These are phyloP conservation scores for Monomorium pharaonis DNA, from an alignment of 1,140 invertebrate genomes.

Conservation along the genomic window DNA sequence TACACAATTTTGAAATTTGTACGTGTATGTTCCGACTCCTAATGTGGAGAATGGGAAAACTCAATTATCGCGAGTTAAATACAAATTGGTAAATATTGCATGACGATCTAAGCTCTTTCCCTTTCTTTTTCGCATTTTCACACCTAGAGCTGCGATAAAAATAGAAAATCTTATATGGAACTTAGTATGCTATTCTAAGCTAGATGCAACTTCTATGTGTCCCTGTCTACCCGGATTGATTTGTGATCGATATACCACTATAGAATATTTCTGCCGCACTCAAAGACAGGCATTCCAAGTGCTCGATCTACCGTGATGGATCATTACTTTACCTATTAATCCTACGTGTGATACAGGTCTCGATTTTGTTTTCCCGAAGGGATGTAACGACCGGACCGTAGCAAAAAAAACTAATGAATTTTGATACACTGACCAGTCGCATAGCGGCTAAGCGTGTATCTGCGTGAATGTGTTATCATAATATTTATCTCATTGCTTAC, in stretches of 20 bases:
- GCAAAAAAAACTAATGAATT: constrained; percentile 66
- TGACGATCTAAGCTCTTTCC: constrained; percentile 49
- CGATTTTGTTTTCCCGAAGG: constrained; percentile 63
- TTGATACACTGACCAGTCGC: constrained; percentile 31
- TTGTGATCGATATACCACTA: constrained; percentile 68
- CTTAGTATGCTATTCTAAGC: constrained; percentile 16
- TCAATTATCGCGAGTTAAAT: constrained; percentile 4
- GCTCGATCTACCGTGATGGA: constrained; percentile 72
- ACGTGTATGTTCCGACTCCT: neutral
- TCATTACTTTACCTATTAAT: constrained; percentile 75
- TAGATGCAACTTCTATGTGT: constrained; percentile 6
- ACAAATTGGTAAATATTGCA: neutral
- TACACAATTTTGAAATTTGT: constrained; percentile 46
- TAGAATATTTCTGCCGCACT: constrained; percentile 55
- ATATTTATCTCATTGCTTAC: constrained; percentile 33
- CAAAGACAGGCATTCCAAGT: constrained; percentile 69
- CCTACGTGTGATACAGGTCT: constrained; percentile 53
- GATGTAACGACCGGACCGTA: constrained; percentile 10
- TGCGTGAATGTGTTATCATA: constrained; percentile 4
- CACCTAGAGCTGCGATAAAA: constrained; percentile 58
- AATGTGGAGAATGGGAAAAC: constrained; percentile 7
- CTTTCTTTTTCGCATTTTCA: constrained; percentile 1
- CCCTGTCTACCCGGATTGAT: constrained; percentile 65
- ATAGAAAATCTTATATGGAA: constrained; percentile 60
- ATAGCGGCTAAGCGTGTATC: neutral